Base-by-base conservation (phyloP, 2,113 vertebrate genomes). In the Onychorhynchus coronatus region DNA sequence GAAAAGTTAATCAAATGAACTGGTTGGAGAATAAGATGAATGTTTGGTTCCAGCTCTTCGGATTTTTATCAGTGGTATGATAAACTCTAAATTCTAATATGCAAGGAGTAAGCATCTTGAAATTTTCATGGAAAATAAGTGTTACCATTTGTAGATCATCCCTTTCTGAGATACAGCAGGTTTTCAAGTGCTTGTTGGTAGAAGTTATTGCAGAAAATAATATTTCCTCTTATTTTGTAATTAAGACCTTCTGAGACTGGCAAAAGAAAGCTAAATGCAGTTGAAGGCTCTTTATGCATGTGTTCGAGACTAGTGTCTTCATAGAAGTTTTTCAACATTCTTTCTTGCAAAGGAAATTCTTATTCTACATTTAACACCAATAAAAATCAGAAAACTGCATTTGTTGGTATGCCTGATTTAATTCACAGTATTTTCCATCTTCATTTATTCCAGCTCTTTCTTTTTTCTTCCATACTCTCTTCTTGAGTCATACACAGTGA, bases 391-490 rank as follows among this genome's bases (percentile, higher is more conserved):
- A 92, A 94, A 80, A 87, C 39, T 68, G 11, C 63, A 81, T 86
- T 91, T 94, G 63, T 79, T 89, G n/a, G 30, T 96, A 77, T 80
- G 88, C 61, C 50, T 76, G 50, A 80, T 95, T 83, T 65, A 93
- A 88, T 86, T 88, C 30, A 61, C 81, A 84, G 68, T 78, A 67
- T 96, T 96, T 95, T 97, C 93, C 92, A 46, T 92, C n/a, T 86
- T 94, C 63, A 61, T 86, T 88, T 93, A 93, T 86, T 91, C 88
- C 83, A 89, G 17, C 35, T 89, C 9, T 2, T 87, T 95, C 79
- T 85, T 96, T 86, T 88, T 95, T 83, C 78, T 80, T 95, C 78
- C 85, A 86, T 3, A 17, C 30, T 84, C 44, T 37, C 27, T 88
- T 77, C 68, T 88, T 93, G 82, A 93, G 68, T 88, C 75, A 94